phyloP scores from a whole-genome alignment of 2,888 invertebrate genomes.

The Tenthredo amoena region DNA sequence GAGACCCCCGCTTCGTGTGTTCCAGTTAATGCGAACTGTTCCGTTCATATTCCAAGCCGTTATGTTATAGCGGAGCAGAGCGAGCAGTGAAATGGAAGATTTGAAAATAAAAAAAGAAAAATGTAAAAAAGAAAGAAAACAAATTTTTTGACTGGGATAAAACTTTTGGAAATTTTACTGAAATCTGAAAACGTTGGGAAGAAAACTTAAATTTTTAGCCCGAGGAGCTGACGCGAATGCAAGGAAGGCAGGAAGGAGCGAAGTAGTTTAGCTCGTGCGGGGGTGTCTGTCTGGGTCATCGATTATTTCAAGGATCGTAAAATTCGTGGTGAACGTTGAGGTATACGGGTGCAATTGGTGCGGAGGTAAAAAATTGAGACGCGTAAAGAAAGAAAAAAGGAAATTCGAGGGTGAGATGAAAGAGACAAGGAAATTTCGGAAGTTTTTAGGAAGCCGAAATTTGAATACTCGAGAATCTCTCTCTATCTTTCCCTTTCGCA shows the following conservation, averaged over 20 bases:
- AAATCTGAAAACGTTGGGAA: background rate
- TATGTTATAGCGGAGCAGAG: too few species aligned
- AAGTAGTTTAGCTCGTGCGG: background rate
- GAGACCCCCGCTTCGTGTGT: constrained; percentile 44
- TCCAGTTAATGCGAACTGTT: constrained; percentile 36
- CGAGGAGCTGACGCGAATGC: background rate
- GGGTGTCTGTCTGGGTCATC: constrained; percentile 25
- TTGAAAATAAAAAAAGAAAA: background rate
- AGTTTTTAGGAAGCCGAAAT: background rate
- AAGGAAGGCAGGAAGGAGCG: background rate
- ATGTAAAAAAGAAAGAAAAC: background rate
- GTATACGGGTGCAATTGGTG: background rate
- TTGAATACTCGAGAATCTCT: background rate
- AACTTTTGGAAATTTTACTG: too few species aligned
- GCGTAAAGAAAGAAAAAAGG: background rate
- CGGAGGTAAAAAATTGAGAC: background rate
- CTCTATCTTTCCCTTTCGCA: background rate
- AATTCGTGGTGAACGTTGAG: constrained; percentile 3
- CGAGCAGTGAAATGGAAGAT: background rate
- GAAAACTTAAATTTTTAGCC: background rate
- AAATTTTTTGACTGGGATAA: background rate
- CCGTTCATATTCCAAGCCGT: background rate
- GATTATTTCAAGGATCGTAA: constrained; percentile 40
- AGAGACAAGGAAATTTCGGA: background rate
- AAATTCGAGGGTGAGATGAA: background rate